Evolutionary conservation across 1,140 invertebrate species (phyloP).

Genomic region (Agrilus planipennis): DNA sequence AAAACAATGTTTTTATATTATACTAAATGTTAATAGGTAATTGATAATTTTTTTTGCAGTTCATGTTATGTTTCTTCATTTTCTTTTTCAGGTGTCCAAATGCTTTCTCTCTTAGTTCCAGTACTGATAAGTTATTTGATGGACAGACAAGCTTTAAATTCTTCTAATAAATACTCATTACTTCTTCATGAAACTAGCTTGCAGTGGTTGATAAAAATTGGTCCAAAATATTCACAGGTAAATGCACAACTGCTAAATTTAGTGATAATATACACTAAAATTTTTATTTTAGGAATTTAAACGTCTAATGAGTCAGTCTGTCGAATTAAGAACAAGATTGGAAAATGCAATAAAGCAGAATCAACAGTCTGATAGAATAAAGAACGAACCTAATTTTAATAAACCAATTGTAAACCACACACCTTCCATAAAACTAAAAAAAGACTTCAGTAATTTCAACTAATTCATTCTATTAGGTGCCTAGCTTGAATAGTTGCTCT

Average conservation of each 20-base stretch:
- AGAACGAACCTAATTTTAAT: slow-evolving; percentile 28
- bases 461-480: slow-evolving; percentile 33
- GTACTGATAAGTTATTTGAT: slow-evolving; percentile 76
- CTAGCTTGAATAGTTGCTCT: too few species aligned
- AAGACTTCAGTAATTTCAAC: slow-evolving; percentile 89
- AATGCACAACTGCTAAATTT: too few species aligned
- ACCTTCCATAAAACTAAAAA: slow-evolving; percentile 88
- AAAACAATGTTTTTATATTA: too few species aligned
- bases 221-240: slow-evolving; percentile 80
- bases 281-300: slow-evolving; percentile 67
- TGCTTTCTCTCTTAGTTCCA: slow-evolving; percentile 77
- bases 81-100: slow-evolving; percentile 61
- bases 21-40: too few species aligned
- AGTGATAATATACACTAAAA: too few species aligned
- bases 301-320: slow-evolving; percentile 70
- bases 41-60: slow-evolving; percentile 1
- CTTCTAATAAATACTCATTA: slow-evolving; percentile 48
- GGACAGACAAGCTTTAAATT: slow-evolving; percentile 49
- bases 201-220: slow-evolving; percentile 80
- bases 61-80: slow-evolving; percentile 1
- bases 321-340: slow-evolving; percentile 65
- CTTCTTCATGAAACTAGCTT: slow-evolving; percentile 76
- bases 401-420: slow-evolving; percentile 44
- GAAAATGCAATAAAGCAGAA: slow-evolving; percentile 74
- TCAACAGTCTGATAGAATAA: slow-evolving; percentile 44